Percentiles rank a stretch among this genome's conserved stretches.
phyloP scores from a whole-genome alignment of 2,888 invertebrate species.

The Folsomia candida region DNA sequence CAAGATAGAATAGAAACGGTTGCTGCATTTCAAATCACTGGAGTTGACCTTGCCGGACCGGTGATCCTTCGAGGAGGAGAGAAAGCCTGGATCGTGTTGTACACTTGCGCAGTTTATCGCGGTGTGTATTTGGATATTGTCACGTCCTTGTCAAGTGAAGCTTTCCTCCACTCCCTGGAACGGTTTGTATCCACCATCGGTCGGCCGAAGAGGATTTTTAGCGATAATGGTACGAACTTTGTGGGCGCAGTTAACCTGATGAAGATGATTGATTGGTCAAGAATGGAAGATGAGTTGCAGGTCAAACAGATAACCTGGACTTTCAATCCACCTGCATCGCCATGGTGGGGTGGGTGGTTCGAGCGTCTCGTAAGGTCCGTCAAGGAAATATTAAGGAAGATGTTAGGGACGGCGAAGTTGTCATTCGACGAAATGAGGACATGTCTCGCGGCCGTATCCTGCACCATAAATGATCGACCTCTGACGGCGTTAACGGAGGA shows the following conservation, averaged over 20 bases:
- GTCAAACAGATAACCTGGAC: background rate
- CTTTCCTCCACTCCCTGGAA: background rate
- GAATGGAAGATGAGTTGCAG: background rate
- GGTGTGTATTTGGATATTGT: slow-evolving; percentile 53
- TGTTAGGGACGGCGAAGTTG: slow-evolving; percentile 41
- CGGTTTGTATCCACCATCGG: background rate
- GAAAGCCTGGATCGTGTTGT: slow-evolving; percentile 52
- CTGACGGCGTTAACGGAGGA: slow-evolving; percentile 44
- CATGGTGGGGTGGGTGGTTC: slow-evolving; percentile 7
- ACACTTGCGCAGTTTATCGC: slow-evolving; percentile 54
- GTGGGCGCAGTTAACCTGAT: slow-evolving; percentile 54
- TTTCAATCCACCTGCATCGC: background rate
- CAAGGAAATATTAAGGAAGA: slow-evolving; percentile 15
- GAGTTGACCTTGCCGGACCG: slow-evolving; percentile 54
- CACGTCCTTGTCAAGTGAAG: slow-evolving; percentile 47
- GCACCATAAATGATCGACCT: slow-evolving; percentile 49
- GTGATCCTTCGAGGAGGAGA: slow-evolving; percentile 47
- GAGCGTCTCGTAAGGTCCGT: background rate
- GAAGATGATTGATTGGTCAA: slow-evolving; percentile 58
- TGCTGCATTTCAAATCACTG: slow-evolving; percentile 50
- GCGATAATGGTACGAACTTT: slow-evolving; percentile 55
- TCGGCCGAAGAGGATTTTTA: slow-evolving; percentile 35
- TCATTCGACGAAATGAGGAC: slow-evolving; percentile 41
- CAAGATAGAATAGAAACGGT: slow-evolving; percentile 50
- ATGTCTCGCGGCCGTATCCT: slow-evolving; percentile 36